phyloP scores from a whole-genome alignment of 2,113 vertebrate genomes.

The Petromus typicus region DNA sequence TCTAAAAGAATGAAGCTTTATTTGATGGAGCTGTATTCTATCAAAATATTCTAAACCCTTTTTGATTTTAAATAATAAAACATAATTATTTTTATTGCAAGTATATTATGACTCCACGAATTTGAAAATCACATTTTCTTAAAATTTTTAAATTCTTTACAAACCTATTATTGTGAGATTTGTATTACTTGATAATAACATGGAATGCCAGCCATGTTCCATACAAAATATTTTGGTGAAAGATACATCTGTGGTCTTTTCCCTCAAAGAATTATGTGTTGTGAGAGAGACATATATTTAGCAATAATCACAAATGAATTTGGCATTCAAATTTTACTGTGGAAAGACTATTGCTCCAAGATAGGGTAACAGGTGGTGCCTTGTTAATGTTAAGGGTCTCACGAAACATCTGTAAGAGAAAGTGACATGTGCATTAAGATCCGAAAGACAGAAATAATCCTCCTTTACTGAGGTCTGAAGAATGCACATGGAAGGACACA shows the following conservation, averaged over 20 bases:
- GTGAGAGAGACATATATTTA: background rate
- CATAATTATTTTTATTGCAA: conserved; percentile 34
- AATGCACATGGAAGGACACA: too few relatives aligned
- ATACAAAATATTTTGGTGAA: background rate
- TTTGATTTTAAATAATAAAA: background rate
- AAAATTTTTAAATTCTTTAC: background rate
- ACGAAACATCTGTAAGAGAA: background rate
- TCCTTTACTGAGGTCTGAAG: background rate
- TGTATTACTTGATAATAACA: conserved; percentile 20
- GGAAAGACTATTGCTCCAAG: background rate
- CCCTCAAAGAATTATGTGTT: background rate
- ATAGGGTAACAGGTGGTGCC: background rate
- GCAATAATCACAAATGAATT: conserved; percentile 22
- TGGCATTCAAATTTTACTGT: background rate
- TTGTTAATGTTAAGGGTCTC: background rate
- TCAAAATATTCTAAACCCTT: background rate
- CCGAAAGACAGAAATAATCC: background rate
- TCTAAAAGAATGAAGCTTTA: background rate
- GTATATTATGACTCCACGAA: background rate
- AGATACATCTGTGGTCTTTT: background rate
- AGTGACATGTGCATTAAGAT: background rate
- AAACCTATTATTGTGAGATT: conserved; percentile 32
- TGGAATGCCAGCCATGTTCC: background rate
- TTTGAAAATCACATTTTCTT: conserved; percentile 13
- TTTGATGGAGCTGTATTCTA: background rate